phyloP scores from a whole-genome alignment of 2,797 vertebrate species.

The Acanthiza pusilla region DNA sequence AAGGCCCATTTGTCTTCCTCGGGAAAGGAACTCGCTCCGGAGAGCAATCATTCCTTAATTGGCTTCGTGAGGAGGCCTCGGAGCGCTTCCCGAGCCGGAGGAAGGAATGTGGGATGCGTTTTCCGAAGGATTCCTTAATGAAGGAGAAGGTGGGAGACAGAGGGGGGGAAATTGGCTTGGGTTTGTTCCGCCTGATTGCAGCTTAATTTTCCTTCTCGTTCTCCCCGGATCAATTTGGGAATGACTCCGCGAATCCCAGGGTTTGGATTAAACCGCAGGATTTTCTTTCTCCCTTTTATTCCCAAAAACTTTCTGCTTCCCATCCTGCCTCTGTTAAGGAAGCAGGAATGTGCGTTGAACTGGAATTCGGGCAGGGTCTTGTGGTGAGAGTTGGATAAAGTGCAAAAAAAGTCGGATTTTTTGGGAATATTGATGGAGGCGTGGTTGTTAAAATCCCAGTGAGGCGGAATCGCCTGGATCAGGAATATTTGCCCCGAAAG shows the following conservation, averaged over 20 bases:
- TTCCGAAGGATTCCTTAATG: background rate
- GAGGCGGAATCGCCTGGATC: background rate
- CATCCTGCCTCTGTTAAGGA: background rate
- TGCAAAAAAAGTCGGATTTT: accelerated
- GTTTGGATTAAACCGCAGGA: background rate
- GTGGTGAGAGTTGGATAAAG: background rate
- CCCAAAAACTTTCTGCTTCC: background rate
- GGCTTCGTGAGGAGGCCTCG: background rate
- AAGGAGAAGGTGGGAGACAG: background rate
- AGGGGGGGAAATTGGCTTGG: background rate
- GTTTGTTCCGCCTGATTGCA: background rate
- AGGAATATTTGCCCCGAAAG: background rate
- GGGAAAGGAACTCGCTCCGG: background rate
- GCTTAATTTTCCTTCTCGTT: background rate
- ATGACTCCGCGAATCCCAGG: background rate
- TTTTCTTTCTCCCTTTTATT: background rate
- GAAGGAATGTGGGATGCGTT: background rate
- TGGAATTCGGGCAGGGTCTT: background rate
- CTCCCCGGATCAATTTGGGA: background rate
- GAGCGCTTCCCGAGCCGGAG: background rate
- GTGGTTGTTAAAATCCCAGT: background rate
- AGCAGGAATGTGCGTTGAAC: background rate
- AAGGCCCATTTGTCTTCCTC: slow-evolving; percentile 1
- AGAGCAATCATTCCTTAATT: slow-evolving; percentile 10
- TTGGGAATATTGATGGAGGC: background rate